Conservation (phyloP, 2,888 invertebrate genomes). For the Portevinia maculata region DNA sequence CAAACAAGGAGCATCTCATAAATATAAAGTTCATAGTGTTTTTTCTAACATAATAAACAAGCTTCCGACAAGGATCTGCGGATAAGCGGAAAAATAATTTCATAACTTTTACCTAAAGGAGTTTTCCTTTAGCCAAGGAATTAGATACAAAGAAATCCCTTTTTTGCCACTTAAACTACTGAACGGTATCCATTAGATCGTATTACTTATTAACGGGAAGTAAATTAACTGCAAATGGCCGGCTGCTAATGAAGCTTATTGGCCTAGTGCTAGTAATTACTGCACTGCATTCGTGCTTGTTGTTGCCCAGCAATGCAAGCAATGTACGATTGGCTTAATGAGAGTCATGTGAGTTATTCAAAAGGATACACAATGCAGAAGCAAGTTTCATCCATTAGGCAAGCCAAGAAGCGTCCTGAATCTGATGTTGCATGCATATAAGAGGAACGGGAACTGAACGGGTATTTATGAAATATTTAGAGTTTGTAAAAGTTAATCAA, state of each 20-base stretch:
- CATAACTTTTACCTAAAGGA: neutral
- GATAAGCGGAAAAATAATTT: constrained; percentile 10
- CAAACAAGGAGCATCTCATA: constrained; percentile 46
- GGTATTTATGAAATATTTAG: constrained; percentile 58
- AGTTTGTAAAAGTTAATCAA: constrained; percentile 68
- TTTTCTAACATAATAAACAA: constrained; percentile 38
- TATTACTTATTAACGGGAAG: constrained; percentile 51
- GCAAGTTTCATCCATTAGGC: constrained; percentile 69
- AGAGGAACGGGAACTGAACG: neutral
- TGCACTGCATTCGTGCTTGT: neutral
- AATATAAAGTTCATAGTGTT: constrained; percentile 64
- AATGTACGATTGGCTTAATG: neutral
- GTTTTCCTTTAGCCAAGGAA: too few species aligned
- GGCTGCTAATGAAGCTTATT: constrained; percentile 48
- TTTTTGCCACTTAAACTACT: constrained; percentile 17
- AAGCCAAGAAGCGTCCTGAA: constrained; percentile 49
- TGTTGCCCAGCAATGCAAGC: constrained; percentile 4
- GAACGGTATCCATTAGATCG: constrained; percentile 53
- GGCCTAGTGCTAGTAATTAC: constrained; percentile 27
- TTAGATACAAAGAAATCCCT: constrained; percentile 22
- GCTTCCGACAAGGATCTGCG: constrained; percentile 24
- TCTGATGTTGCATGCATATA: neutral
- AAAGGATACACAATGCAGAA: constrained; percentile 62
- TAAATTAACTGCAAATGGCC: constrained; percentile 35
- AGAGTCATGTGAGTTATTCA: constrained; percentile 53